A percentile compares a stretch with the other conserved stretches of the same genome.
These are phyloP conservation scores for Agelas oroides DNA, from an alignment of 37 sponge, comb jelly and placozoan genomes.

Conservation along the genomic window DNA sequence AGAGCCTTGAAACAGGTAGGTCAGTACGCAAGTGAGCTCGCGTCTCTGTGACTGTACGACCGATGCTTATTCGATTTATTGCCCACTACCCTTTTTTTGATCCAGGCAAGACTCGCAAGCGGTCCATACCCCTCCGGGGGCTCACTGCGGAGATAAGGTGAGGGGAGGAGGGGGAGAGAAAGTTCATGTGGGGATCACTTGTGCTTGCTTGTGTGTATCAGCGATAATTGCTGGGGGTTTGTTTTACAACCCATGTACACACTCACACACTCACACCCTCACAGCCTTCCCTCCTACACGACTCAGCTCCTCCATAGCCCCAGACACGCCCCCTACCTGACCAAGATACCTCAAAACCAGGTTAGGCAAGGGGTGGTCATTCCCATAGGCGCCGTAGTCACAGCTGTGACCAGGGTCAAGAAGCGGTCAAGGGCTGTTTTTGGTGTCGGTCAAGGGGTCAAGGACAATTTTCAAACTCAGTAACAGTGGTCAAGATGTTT, in stretches of 20 bases:
- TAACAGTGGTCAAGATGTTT: no score
- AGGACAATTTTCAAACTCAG: no score
- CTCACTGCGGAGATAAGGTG: conserved; percentile 39
- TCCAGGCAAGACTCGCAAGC: conserved; percentile 45
- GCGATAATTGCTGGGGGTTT: no score
- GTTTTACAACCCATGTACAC: no score
- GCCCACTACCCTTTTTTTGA: neutral
- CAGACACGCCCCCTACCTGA: neutral
- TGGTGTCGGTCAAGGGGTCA: no score
- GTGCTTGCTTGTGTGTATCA: neutral
- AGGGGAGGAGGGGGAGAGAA: neutral
- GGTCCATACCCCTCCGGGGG: conserved; percentile 62
- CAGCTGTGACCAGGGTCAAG: no score
- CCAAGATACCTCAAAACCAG: neutral
- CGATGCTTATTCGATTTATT: neutral
- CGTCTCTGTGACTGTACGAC: no score
- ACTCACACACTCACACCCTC: no score
- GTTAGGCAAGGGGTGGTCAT: neutral
- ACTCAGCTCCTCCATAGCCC: neutral
- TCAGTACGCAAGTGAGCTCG: neutral
- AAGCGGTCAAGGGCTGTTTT: no score
- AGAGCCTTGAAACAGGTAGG: conserved; percentile 43
- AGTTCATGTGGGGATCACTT: no score
- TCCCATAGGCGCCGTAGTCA: no score
- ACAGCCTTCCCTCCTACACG: conserved; percentile 7